Evolutionary conservation across 2,888 invertebrate species (phyloP).

Genomic region (Pammene aurita): DNA sequence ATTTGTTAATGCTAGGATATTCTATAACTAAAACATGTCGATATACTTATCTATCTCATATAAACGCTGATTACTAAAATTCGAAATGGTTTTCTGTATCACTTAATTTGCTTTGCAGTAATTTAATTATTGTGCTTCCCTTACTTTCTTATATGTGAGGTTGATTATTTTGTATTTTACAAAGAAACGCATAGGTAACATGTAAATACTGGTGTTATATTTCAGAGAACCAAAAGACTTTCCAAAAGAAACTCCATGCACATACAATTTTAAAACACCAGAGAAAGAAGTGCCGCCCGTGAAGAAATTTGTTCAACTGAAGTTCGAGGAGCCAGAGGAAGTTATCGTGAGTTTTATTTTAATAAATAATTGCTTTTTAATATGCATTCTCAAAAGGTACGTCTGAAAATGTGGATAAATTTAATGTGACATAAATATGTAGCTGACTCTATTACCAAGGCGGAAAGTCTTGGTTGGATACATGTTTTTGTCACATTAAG

Average conservation of each 20-base stretch:
- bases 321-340: slow-evolving; percentile 71
- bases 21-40: slow-evolving; percentile 10
- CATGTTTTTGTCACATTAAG: too few relatives aligned
- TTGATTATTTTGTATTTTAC: too few relatives aligned
- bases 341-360: slow-evolving; percentile 57
- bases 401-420: too few relatives aligned
- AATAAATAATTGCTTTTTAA: neutral
- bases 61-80: neutral
- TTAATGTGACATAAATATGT: too few relatives aligned
- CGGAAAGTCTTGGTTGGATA: too few relatives aligned
- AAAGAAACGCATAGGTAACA: too few relatives aligned
- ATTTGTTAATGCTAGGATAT: neutral
- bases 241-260: slow-evolving; percentile 59
- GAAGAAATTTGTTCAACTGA: slow-evolving; percentile 67
- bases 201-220: neutral
- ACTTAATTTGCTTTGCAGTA: too few relatives aligned
- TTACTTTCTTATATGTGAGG: too few relatives aligned
- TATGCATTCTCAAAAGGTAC: neutral
- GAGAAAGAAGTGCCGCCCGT: slow-evolving; percentile 60
- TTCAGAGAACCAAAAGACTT: slow-evolving; percentile 69
- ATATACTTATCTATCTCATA: neutral
- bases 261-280: slow-evolving; percentile 55
- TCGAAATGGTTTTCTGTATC: too few relatives aligned
- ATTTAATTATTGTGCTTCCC: too few relatives aligned
- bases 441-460: too few relatives aligned